Evolutionary conservation across 23 tunicate genomes (phyloP), one percentile per base, ranked within the genome.

Genomic region (Oikopleura albicans): DNA sequence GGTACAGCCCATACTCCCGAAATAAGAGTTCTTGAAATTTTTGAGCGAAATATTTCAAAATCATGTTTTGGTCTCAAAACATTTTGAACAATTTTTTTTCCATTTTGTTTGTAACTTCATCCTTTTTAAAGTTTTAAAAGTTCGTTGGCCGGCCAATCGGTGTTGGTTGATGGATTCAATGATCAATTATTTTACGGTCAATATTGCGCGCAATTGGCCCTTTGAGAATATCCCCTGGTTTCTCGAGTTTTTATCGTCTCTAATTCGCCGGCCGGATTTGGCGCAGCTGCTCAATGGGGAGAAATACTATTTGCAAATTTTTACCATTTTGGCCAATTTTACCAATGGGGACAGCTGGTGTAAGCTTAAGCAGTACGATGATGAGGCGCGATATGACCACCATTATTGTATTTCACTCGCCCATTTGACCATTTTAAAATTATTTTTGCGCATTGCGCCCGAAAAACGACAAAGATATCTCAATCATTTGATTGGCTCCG

Each of bases 201-300:
- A 71, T 12, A 71, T 71, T 2, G 79, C 36, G 2, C 79, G 79
- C 33, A 71, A 71, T 37, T 71, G 79, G 79, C 79, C 79, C 28
- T 16, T 16, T 16, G 79, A 71, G 31, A 71, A 71, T 71, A 71
- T 71, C 35, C 79, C 79, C 79, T 71, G 79, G 79, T 71, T 71
- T 71, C 79, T 71, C 33, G 79, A 71, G 37, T 71, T 71, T 29
- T 31, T 71, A 2, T 12, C 35, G 28, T 34, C 79, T 16, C 37
- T 71, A 16, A 71, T 71, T 71, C 79, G 79, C 33, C 79, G 79
- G 37, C 34, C 79, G 2, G 79, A 71, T 71, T 29, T 71, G 2
- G 28, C 37, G 4, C 36, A 16, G 27, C 28, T 71, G 4, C 31
- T 71, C 33, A 71, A 34, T 16, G 79, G 79, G 2, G 79, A 71